Percentiles rank a stretch among this genome's conserved stretches.
phyloP scores from a whole-genome alignment of 2,888 invertebrate genomes.

The Macaria notata region DNA sequence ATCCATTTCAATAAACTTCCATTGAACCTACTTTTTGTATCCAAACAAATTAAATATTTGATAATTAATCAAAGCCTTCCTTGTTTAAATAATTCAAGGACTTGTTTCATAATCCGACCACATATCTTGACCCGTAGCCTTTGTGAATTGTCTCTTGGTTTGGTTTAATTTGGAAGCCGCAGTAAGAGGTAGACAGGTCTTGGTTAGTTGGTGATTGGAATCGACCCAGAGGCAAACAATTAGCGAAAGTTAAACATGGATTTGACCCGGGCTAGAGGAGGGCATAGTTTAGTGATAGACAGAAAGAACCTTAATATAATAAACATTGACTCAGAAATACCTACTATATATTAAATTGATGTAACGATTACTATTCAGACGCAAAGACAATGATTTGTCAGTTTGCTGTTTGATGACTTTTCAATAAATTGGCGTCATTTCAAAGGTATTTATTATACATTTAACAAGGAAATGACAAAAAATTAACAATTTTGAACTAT shows the following conservation, averaged over 20 bases:
- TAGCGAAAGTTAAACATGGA: slow-evolving; percentile 70
- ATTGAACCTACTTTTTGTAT: background rate
- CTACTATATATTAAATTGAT: too few species aligned
- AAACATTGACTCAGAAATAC: too few species aligned
- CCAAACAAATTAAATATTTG: background rate
- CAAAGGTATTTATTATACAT: too few species aligned
- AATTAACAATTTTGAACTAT: too few species aligned
- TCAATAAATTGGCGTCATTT: too few species aligned
- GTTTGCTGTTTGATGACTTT: too few species aligned
- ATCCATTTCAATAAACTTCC: background rate
- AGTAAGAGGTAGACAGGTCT: slow-evolving; percentile 32
- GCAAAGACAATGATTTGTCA: too few species aligned
- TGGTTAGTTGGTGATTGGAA: slow-evolving; percentile 44
- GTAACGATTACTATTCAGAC: too few species aligned
- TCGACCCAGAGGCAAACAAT: slow-evolving; percentile 65
- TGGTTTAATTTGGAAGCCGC: slow-evolving; percentile 1
- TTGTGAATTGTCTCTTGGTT: slow-evolving; percentile 19
- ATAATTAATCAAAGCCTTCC: slow-evolving; percentile 40
- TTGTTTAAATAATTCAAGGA: slow-evolving; percentile 54
- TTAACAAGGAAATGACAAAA: too few species aligned
- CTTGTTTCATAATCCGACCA: slow-evolving; percentile 49
- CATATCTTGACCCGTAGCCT: slow-evolving; percentile 23
- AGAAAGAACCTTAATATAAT: background rate
- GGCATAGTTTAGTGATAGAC: slow-evolving; percentile 2
- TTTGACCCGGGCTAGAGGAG: slow-evolving; percentile 49